Evolutionary conservation across 2,113 vertebrate species (phyloP), one percentile per base, ranked within the genome.

Genomic region (Lepisosteus oculatus): DNA sequence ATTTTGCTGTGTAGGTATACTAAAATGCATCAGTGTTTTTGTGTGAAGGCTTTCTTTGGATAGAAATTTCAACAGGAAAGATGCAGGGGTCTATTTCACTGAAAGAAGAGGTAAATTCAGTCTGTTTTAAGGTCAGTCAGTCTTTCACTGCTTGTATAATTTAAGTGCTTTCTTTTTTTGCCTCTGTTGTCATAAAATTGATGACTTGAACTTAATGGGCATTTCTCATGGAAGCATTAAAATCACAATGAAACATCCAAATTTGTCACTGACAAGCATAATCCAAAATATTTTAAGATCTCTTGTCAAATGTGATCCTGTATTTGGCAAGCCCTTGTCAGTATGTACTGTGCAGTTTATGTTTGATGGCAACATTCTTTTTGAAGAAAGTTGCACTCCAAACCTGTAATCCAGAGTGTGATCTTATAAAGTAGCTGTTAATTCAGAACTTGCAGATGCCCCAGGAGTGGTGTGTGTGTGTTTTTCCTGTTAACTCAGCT

Each of bases 401-500:
- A 59, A 59, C 2, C 6, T 15, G 13, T 6, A 51, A 51, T 51
- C 47, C 47, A 51, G 47, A 55, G 55, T 55, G 55, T 59, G 57
- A 11, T 59, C 5, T 13, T 15, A 14, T 61, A 74, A 69, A 79
- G 67, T 67, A 78, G 74, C 78, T 84, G 79, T 51, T 82, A 84
- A 83, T 90, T 88, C 72, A 79, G 81, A 83, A 82, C 85, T 82
- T 80, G 78, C 77, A 75, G 82, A 87, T 81, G 86, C 85, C 89
- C 84, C 84, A 87, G 86, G 89, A 90, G 89, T 90, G 83, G 80
- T 67, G 43, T 59, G 45, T 55, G 65, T 14, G 61, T 72, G 7
- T 91, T 82, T 92, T 90, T 76, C 65, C 77, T 83, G 83, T 84
- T 80, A 85, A 91, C 91, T 91, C 82, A 85, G 90, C 86, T 93